Conservation (phyloP, 2,797 vertebrate genomes). For the Falco concolor region DNA sequence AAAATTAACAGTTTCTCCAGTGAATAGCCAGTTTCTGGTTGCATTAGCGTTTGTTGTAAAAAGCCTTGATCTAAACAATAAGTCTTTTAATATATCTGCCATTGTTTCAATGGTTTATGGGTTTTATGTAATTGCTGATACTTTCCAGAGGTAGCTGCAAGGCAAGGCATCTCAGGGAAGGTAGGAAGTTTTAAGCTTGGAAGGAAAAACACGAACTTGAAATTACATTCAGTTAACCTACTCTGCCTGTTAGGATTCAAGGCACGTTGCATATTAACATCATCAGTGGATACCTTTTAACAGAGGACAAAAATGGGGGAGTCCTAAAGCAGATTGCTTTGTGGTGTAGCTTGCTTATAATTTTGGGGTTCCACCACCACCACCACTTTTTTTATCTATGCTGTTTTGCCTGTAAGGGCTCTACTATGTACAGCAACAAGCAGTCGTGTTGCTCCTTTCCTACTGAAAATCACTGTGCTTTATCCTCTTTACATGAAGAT, state of each 20-base stretch:
- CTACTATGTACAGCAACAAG: neutral
- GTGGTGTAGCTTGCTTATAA: neutral
- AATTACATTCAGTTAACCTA: neutral
- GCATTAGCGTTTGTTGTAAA: neutral
- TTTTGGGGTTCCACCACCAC: fast-evolving
- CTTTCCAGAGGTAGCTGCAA: neutral
- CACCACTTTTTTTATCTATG: neutral
- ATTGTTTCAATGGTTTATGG: neutral
- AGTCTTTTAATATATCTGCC: neutral
- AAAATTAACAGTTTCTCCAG: neutral
- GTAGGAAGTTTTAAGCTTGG: neutral
- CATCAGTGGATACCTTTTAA: neutral
- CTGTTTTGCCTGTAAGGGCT: neutral
- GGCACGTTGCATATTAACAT: neutral
- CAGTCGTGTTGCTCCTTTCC: neutral
- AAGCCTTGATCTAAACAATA: neutral
- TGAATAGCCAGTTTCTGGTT: neutral
- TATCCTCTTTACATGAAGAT: neutral
- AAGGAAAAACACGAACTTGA: neutral
- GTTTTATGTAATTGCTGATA: neutral
- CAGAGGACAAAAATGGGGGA: neutral
- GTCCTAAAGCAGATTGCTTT: neutral
- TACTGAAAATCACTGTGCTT: neutral
- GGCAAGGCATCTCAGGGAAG: neutral
- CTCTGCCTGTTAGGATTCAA: neutral